Conservation (phyloP, 2,113 vertebrate genomes). For the Balaeniceps rex region DNA sequence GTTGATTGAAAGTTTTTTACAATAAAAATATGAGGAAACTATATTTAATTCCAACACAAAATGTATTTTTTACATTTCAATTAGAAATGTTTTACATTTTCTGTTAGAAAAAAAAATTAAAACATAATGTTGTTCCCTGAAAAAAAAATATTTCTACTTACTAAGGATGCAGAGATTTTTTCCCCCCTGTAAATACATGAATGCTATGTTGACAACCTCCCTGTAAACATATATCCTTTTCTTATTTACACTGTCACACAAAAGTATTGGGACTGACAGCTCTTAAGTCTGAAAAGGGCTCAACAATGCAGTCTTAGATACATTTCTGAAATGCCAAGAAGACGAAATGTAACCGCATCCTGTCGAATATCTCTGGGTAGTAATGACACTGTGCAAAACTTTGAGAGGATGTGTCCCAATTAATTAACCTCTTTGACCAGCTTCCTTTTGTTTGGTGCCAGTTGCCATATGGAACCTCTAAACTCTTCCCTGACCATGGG, state of each 20-base stretch:
- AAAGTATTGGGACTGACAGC: conserved; percentile 20
- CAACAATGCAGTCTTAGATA: conserved; percentile 41
- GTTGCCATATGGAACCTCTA: conserved; percentile 86
- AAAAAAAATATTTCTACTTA: background rate
- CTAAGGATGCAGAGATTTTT: background rate
- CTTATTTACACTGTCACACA: conserved; percentile 6
- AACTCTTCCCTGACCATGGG: conserved; percentile 68
- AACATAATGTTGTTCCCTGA: background rate
- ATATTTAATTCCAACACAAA: background rate
- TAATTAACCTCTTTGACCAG: conserved; percentile 74
- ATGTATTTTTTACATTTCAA: background rate
- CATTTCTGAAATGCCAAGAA: conserved; percentile 69
- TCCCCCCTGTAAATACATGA: background rate
- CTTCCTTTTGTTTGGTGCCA: conserved; percentile 79
- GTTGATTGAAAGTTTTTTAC: background rate
- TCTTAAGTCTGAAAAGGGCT: conserved; percentile 27
- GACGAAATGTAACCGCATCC: conserved; percentile 66
- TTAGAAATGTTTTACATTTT: background rate
- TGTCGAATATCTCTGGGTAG: conserved; percentile 65
- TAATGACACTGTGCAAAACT: conserved; percentile 73
- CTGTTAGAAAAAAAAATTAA: background rate
- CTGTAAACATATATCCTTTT: background rate
- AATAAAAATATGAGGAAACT: background rate
- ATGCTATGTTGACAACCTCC: background rate
- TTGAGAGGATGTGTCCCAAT: conserved; percentile 71